phyloP scores from a whole-genome alignment of 64 coral and sea anemone species.

The Actinia equina region DNA sequence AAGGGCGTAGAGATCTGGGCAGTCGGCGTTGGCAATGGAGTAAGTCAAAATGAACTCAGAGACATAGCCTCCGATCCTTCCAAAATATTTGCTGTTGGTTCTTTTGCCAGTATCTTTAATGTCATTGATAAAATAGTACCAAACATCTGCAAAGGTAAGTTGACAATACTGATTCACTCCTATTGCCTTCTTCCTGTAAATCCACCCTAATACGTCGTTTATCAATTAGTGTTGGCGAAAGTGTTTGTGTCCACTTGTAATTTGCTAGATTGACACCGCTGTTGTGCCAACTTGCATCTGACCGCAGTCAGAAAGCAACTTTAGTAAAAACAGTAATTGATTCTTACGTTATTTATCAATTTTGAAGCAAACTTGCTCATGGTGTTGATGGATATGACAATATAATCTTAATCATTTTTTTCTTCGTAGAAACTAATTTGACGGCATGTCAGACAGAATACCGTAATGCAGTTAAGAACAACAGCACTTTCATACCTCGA shows the following conservation, averaged over 20 bases:
- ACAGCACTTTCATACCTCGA: slow-evolving; percentile 38
- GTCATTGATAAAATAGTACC: slow-evolving; percentile 10
- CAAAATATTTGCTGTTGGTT: slow-evolving; percentile 20
- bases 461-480: slow-evolving; percentile 1
- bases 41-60: slow-evolving; percentile 14
- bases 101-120: slow-evolving; percentile 5
- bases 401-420: neutral
- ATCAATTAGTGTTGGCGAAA: too few species aligned
- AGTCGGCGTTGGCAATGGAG: slow-evolving; percentile 45
- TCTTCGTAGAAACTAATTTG: slow-evolving; percentile 18
- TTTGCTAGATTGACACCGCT: too few species aligned
- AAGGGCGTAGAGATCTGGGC: slow-evolving; percentile 63
- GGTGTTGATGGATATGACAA: neutral
- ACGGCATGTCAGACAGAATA: slow-evolving; percentile 54
- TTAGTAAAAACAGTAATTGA: too few species aligned
- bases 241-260: too few species aligned
- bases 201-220: too few species aligned
- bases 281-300: too few species aligned
- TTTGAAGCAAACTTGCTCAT: too few species aligned
- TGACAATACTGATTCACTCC: neutral
- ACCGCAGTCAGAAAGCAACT: too few species aligned
- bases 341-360: too few species aligned
- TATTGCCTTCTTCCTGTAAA: neutral
- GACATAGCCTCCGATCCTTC: slow-evolving; percentile 31
- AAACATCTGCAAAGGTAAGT: slow-evolving; percentile 39